Conservation (phyloP, 1,140 invertebrate genomes). For the Euwallacea similis region DNA sequence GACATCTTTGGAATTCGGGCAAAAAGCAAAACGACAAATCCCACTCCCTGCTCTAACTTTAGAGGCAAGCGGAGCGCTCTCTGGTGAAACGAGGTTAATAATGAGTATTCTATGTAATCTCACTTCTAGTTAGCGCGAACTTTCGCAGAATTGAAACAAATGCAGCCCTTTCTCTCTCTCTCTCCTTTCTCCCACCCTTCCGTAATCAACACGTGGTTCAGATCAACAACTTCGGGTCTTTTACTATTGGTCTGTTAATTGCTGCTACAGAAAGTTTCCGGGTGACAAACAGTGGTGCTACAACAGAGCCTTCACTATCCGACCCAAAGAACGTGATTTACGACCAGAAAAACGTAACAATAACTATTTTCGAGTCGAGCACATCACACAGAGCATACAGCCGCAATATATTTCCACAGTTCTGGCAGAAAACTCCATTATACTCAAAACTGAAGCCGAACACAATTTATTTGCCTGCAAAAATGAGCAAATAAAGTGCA, state of each 20-base stretch:
- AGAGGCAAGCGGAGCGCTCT: conserved; percentile 4
- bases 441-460: conserved; percentile 47
- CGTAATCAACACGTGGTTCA: conserved; percentile 29
- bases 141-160: conserved; percentile 34
- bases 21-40: conserved; percentile 23
- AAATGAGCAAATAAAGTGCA: conserved; percentile 52
- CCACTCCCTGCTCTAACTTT: conserved; percentile 6
- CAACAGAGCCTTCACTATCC: too few species aligned
- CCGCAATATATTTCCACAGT: conserved; percentile 40
- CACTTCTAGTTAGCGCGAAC: conserved; percentile 30
- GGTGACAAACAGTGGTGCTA: too few species aligned
- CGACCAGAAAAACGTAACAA: conserved; percentile 39
- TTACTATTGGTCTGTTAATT: not conserved
- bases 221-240: not conserved
- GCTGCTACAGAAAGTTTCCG: too few species aligned
- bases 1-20: conserved; percentile 4
- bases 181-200: not conserved
- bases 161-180: conserved; percentile 2
- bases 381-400: conserved; percentile 32
- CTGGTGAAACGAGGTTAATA: conserved; percentile 24
- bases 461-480: conserved; percentile 47
- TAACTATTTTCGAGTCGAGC: conserved; percentile 42
- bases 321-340: conserved; percentile 29
- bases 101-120: conserved; percentile 37
- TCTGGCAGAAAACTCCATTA: conserved; percentile 43